phyloP scores from a whole-genome alignment of 2,888 invertebrate species.

The Brachypalpus laphriformis region DNA sequence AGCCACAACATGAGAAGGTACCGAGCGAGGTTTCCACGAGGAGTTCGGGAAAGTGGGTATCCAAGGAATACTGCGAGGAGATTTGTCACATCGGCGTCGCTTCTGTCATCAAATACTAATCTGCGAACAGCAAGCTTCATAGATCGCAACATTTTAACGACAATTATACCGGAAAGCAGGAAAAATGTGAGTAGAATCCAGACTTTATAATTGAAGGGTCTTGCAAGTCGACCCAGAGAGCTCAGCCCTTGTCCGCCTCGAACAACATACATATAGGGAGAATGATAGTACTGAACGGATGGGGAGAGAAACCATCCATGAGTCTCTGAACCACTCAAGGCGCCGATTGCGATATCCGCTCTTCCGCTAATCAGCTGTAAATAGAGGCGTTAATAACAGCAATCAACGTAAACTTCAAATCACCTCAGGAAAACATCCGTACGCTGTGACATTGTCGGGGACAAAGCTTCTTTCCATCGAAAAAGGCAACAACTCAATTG shows the following conservation, averaged over 20 bases:
- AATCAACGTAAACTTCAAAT: too few species aligned
- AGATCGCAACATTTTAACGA: slow-evolving; percentile 8
- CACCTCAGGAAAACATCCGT: slow-evolving; percentile 77
- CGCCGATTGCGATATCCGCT: slow-evolving; percentile 78
- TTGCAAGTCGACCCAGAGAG: slow-evolving; percentile 75
- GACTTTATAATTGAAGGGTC: slow-evolving; percentile 75
- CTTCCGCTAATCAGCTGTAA: slow-evolving; percentile 75
- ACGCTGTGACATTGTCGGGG: too few species aligned
- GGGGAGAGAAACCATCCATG: slow-evolving; percentile 72
- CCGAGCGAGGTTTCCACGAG: slow-evolving; percentile 76
- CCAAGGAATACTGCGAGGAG: slow-evolving; percentile 77
- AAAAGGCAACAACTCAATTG: slow-evolving; percentile 75
- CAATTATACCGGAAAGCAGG: not conserved
- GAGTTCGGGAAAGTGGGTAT: slow-evolving; percentile 75
- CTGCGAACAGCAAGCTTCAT: not conserved
- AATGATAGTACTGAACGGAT: slow-evolving; percentile 77
- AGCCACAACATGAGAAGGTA: slow-evolving; percentile 77
- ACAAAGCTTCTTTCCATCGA: slow-evolving; percentile 75
- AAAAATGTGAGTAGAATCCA: slow-evolving; percentile 75
- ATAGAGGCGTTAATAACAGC: too few species aligned
- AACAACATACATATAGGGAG: slow-evolving; percentile 76
- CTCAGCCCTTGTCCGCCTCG: slow-evolving; percentile 72
- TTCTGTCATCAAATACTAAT: slow-evolving; percentile 71
- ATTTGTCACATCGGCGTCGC: slow-evolving; percentile 75
- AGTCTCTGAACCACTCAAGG: slow-evolving; percentile 76